Conservation (phyloP, 2,797 vertebrate genomes). For the Calcarius lapponicus region DNA sequence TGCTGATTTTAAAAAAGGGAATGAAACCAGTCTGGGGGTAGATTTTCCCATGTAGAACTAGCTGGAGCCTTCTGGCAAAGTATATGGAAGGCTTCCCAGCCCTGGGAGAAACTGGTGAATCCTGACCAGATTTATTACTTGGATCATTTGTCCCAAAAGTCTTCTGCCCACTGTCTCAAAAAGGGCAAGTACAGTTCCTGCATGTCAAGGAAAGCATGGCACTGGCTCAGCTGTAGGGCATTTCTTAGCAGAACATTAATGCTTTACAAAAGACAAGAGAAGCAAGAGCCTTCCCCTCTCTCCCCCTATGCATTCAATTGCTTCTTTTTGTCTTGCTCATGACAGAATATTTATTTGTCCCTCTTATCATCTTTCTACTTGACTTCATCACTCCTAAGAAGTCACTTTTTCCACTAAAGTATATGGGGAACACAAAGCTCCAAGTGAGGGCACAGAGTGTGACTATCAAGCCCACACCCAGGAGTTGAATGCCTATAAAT, state of each 20-base stretch:
- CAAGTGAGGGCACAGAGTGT: background rate
- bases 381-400: background rate
- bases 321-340: background rate
- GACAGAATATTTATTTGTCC: background rate
- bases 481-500: background rate
- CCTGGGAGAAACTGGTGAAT: background rate
- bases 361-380: background rate
- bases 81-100: background rate
- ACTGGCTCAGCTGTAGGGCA: background rate
- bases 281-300: background rate
- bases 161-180: background rate
- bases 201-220: background rate
- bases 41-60: background rate
- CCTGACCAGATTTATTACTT: background rate
- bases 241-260: background rate
- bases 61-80: background rate
- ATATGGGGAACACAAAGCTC: background rate
- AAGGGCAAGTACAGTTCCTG: background rate
- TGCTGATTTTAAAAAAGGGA: background rate
- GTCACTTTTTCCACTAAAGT: background rate
- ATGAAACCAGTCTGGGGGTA: background rate
- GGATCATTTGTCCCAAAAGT: background rate
- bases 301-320: background rate
- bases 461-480: background rate
- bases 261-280: background rate